A percentile compares a stretch with the other conserved stretches of the same genome.
phyloP scores from a whole-genome alignment of 2,888 invertebrate genomes.

The Caenorhabditis zanzibari region DNA sequence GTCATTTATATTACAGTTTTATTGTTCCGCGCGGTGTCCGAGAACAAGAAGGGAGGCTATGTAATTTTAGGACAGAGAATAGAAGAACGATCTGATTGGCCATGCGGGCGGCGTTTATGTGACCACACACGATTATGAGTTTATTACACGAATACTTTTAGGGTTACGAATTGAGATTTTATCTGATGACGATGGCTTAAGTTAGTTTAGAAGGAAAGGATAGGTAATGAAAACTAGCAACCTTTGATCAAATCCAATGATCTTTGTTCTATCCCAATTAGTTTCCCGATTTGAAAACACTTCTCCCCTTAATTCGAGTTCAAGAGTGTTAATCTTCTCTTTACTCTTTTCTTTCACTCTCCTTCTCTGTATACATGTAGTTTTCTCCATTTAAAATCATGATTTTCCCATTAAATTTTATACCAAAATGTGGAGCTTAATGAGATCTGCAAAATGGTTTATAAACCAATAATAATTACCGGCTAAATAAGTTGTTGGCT shows the following conservation, averaged over 20 bases:
- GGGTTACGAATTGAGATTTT: constrained; percentile 16
- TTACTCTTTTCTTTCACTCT: too few relatives aligned
- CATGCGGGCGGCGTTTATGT: constrained; percentile 15
- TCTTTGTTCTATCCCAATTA: constrained; percentile 4
- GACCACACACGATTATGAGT: constrained; percentile 51
- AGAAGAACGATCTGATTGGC: constrained; percentile 28
- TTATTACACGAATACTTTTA: constrained; percentile 43
- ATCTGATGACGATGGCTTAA: too few relatives aligned
- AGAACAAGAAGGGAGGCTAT: constrained; percentile 8
- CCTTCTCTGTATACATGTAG: too few relatives aligned
- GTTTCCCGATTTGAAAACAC: neutral
- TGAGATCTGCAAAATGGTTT: too few relatives aligned
- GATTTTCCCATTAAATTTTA: too few relatives aligned
- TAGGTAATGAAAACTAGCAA: too few relatives aligned
- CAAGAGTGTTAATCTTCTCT: neutral
- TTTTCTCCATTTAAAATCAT: too few relatives aligned
- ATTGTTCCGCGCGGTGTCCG: constrained; percentile 47
- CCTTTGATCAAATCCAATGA: neutral
- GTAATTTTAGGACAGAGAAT: constrained; percentile 19
- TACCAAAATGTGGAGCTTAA: too few relatives aligned
- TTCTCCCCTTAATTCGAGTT: constrained; percentile 3
- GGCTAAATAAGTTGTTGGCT: too few relatives aligned
- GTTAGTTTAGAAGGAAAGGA: too few relatives aligned
- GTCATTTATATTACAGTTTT: constrained; percentile 62
- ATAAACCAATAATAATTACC: too few relatives aligned